These are phyloP conservation scores for Drosophila hawaiiensis DNA, from an alignment of 2,888 invertebrate genomes.

Conservation along the genomic window DNA sequence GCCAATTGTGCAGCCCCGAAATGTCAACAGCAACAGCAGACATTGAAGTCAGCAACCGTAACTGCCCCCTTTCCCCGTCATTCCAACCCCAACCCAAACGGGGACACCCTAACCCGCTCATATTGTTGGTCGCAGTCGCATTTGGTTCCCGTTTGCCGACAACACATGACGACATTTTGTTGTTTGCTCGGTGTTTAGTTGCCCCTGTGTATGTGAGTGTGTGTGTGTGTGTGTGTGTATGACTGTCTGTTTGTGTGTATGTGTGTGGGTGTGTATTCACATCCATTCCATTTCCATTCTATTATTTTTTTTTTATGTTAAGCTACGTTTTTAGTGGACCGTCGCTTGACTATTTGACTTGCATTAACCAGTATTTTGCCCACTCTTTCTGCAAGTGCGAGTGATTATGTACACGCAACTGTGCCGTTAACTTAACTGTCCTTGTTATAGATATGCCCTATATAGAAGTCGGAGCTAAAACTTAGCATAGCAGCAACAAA, in stretches of 20 bases:
- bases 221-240: not conserved
- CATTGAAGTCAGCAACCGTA: slow-evolving; percentile 9
- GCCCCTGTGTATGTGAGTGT: slow-evolving; percentile 18
- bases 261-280: slow-evolving; percentile 27
- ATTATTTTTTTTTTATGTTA: not conserved
- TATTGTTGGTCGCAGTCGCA: slow-evolving; percentile 31
- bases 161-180: slow-evolving; percentile 75
- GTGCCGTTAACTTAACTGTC: slow-evolving; percentile 58
- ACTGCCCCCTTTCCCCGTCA: not conserved
- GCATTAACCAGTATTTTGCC: slow-evolving; percentile 36
- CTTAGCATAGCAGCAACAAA: slow-evolving; percentile 13
- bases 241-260: not conserved
- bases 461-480: not conserved
- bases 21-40: slow-evolving; percentile 23
- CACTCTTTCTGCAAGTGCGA: slow-evolving; percentile 56
- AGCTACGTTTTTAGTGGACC: slow-evolving; percentile 34
- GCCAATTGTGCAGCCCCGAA: slow-evolving; percentile 54
- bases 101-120: not conserved
- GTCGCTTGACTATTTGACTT: slow-evolving; percentile 36
- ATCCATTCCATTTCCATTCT: not conserved
- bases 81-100: not conserved
- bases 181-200: slow-evolving; percentile 66
- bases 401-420: slow-evolving; percentile 76
- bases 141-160: slow-evolving; percentile 64
- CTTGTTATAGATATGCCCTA: slow-evolving; percentile 21